phyloP scores from a whole-genome alignment of 2,797 vertebrate species.

The Clamator glandarius region DNA sequence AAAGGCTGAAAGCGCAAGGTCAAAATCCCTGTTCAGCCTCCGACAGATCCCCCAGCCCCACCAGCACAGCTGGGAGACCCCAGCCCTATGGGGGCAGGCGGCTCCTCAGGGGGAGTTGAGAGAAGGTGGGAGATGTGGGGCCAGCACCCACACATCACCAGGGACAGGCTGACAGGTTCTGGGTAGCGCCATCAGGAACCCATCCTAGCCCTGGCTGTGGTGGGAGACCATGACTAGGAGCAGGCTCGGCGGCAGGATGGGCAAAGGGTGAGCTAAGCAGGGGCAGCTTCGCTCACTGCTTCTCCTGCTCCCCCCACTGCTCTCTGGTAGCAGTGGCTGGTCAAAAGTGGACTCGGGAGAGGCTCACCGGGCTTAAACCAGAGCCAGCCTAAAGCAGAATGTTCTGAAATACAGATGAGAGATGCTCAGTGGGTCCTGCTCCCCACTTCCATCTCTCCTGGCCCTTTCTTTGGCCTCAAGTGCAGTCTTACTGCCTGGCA shows the following conservation, averaged over 20 bases:
- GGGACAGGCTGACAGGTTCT: background rate
- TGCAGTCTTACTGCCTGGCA: background rate
- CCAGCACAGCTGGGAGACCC: background rate
- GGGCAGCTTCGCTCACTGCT: background rate
- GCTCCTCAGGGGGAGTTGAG: rapidly evolving
- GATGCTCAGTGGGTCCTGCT: background rate
- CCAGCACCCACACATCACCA: background rate
- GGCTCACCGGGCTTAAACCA: background rate
- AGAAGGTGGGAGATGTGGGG: background rate
- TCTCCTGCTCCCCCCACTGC: background rate
- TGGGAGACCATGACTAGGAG: background rate
- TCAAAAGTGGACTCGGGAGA: background rate
- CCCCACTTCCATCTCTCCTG: background rate
- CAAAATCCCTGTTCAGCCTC: background rate
- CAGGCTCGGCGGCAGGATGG: rapidly evolving
- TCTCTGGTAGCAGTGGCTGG: background rate
- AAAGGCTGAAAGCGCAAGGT: background rate
- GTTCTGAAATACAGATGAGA: background rate
- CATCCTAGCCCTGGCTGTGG: background rate
- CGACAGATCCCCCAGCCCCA: background rate
- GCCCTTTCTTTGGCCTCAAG: background rate
- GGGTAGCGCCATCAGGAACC: rapidly evolving
- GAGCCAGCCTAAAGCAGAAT: too few relatives aligned
- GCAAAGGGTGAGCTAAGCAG: background rate
- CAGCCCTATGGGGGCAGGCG: rapidly evolving